These are phyloP conservation scores for Brachionus paranguensis DNA, from an alignment of 1,140 invertebrate genomes.

Conservation along the genomic window DNA sequence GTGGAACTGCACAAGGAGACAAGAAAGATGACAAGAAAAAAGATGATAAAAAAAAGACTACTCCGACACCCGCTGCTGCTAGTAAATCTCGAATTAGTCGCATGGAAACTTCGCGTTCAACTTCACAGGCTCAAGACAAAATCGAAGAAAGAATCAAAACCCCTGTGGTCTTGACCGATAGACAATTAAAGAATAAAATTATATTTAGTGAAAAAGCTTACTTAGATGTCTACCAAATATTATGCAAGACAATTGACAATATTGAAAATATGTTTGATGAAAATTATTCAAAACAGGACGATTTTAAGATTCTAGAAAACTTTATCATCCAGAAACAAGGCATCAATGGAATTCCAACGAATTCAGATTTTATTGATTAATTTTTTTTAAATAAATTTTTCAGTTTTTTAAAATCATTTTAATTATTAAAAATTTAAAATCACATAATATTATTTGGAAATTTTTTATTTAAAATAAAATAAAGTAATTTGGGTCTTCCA, in stretches of 20 bases:
- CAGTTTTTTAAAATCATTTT: neutral
- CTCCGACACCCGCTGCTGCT: neutral
- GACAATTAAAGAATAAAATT: neutral
- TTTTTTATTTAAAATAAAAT: no score
- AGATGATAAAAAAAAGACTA: slow-evolving; percentile 22
- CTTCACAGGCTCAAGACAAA: slow-evolving; percentile 10
- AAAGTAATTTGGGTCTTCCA: no score
- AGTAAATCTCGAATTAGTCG: slow-evolving; percentile 15
- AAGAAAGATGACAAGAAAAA: slow-evolving; percentile 21
- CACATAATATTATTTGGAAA: no score
- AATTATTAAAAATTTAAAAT: no score
- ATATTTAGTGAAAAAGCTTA: slow-evolving; percentile 11
- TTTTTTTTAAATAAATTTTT: neutral
- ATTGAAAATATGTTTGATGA: slow-evolving; percentile 15
- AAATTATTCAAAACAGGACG: neutral
- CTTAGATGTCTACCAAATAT: slow-evolving; percentile 7
- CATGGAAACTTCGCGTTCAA: neutral
- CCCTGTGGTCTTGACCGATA: neutral
- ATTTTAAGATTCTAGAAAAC: slow-evolving; percentile 9
- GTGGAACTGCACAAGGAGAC: neutral
- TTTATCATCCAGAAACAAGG: slow-evolving; percentile 5
- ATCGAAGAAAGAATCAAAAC: slow-evolving; percentile 1
- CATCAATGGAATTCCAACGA: neutral
- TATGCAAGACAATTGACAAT: neutral
- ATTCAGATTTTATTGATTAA: slow-evolving; percentile 35